A percentile compares a stretch with the other conserved stretches of the same genome.
These are phyloP conservation scores for Malurus splendens DNA, from an alignment of 2,797 vertebrate genomes.

Conservation along the genomic window DNA sequence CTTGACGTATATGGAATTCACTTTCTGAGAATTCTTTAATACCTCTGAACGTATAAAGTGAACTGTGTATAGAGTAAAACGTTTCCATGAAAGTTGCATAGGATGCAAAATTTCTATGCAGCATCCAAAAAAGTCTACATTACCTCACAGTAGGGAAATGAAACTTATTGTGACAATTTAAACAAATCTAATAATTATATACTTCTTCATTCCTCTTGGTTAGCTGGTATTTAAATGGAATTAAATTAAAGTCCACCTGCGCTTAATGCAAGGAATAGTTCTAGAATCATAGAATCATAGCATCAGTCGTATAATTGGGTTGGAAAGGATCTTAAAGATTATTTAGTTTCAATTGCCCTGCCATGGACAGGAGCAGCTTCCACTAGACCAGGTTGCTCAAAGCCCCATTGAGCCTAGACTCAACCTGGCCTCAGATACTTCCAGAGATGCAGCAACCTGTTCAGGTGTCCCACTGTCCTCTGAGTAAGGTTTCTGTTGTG, in stretches of 20 bases:
- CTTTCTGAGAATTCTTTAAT: background rate
- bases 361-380: background rate
- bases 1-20: background rate
- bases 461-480: background rate
- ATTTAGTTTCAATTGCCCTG: background rate
- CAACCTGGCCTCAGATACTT: background rate
- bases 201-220: conserved; percentile 35
- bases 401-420: background rate
- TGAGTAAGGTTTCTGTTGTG: background rate
- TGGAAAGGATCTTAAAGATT: background rate
- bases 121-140: background rate
- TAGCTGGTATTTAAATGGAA: conserved; percentile 52
- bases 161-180: conserved; percentile 11
- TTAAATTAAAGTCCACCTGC: conserved; percentile 33
- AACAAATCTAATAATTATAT: conserved; percentile 26
- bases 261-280: background rate
- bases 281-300: background rate
- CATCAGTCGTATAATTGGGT: background rate
- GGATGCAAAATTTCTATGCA: background rate
- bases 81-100: conserved; percentile 8
- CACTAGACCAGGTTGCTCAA: background rate
- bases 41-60: background rate
- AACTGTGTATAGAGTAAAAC: background rate
- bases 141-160: conserved; percentile 15
- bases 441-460: background rate